phyloP scores from a whole-genome alignment of 2,888 invertebrate genomes.

The Philereme transversata region DNA sequence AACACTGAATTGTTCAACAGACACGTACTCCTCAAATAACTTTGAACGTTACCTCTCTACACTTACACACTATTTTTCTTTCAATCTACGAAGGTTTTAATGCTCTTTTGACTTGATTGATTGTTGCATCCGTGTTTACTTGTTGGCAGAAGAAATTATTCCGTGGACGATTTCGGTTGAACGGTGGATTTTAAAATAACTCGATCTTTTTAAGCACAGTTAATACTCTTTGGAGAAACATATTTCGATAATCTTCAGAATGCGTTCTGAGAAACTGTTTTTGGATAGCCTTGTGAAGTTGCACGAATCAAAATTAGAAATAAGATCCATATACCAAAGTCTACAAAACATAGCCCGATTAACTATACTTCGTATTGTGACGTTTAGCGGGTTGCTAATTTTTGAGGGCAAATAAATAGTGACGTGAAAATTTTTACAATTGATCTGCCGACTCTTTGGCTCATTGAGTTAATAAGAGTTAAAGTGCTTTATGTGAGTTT shows the following conservation, averaged over 20 bases:
- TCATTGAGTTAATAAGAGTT: too few species aligned
- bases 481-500: too few species aligned
- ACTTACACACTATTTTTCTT: constrained; percentile 25
- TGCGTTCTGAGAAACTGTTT: constrained; percentile 4
- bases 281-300: not conserved
- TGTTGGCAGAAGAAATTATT: constrained; percentile 71
- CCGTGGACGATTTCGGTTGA: constrained; percentile 60
- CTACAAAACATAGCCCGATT: too few species aligned
- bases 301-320: too few species aligned
- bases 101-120: constrained; percentile 27
- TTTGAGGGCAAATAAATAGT: too few species aligned
- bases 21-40: constrained; percentile 10
- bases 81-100: constrained; percentile 5
- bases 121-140: constrained; percentile 64
- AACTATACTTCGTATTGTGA: too few species aligned
- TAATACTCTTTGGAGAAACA: not conserved
- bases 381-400: too few species aligned
- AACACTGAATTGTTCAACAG: constrained; percentile 1
- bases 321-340: too few species aligned
- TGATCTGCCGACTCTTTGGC: too few species aligned
- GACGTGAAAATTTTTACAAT: too few species aligned
- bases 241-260: constrained; percentile 11
- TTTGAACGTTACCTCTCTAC: constrained; percentile 15
- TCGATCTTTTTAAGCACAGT: constrained; percentile 42
- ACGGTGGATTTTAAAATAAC: constrained; percentile 57